phyloP scores from a whole-genome alignment of 1,140 invertebrate genomes.

The Lepidurus apus region DNA sequence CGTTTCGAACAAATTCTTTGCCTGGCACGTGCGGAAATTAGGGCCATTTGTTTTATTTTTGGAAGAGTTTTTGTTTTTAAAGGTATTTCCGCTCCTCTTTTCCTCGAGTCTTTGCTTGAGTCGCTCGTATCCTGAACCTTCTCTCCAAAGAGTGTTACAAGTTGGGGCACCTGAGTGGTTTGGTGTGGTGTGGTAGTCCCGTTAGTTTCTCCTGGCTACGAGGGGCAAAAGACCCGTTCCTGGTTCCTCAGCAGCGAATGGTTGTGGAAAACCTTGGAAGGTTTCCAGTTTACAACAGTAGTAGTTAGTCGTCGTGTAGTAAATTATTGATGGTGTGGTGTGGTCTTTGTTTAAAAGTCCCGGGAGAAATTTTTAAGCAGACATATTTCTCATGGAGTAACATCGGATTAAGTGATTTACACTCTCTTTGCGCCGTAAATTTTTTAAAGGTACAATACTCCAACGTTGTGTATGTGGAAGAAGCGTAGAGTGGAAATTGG shows the following conservation, averaged over 20 bases:
- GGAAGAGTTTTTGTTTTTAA: neutral
- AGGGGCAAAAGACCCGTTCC: neutral
- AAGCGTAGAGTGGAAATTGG: neutral
- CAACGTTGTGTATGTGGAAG: neutral
- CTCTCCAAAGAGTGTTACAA: neutral
- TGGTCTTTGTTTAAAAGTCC: no score
- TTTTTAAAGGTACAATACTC: no score
- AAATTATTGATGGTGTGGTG: no score
- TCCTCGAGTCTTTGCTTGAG: neutral
- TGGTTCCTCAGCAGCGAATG: neutral
- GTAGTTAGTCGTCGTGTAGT: no score
- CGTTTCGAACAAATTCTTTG: neutral
- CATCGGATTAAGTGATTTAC: no score
- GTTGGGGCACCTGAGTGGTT: neutral
- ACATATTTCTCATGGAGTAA: no score
- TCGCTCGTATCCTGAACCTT: neutral
- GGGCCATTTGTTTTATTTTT: neutral
- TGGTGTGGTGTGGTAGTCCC: neutral
- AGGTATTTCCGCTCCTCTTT: neutral
- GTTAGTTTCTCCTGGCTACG: constrained; percentile 17
- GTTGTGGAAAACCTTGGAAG: no score
- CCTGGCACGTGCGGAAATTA: constrained; percentile 5
- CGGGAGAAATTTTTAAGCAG: no score
- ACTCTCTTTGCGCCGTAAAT: no score
- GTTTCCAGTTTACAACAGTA: no score